Conservation (phyloP, 2,797 vertebrate genomes). For the Semotilus atromaculatus region DNA sequence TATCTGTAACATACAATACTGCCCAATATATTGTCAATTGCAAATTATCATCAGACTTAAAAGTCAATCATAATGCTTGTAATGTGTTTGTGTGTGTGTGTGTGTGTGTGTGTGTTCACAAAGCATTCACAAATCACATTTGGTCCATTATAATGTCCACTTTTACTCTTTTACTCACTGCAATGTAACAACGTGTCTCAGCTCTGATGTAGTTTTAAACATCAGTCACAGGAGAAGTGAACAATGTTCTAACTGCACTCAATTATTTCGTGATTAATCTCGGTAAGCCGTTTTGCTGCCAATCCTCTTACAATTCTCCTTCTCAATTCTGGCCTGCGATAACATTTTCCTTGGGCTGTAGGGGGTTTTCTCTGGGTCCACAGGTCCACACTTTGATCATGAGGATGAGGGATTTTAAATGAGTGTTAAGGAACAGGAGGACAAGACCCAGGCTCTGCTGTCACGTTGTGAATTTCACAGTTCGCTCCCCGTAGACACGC, state of each 20-base stretch:
- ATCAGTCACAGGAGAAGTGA: background rate
- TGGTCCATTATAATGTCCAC: no score
- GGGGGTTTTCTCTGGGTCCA: slow-evolving; percentile 14
- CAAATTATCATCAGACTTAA: background rate
- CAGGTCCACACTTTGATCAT: slow-evolving; percentile 52
- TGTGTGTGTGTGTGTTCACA: no score
- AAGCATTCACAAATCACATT: no score
- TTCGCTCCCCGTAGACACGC: slow-evolving; percentile 34
- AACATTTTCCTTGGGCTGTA: slow-evolving; percentile 26
- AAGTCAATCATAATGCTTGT: background rate
- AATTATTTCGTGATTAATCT: slow-evolving; percentile 6
- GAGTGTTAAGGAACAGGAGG: slow-evolving; percentile 58
- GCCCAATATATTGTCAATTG: background rate
- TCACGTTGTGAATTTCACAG: slow-evolving; percentile 56
- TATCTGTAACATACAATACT: background rate
- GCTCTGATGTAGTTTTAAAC: background rate
- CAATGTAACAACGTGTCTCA: background rate
- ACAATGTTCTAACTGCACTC: background rate
- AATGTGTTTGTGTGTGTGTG: no score
- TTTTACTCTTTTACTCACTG: no score
- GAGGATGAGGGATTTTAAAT: slow-evolving; percentile 40
- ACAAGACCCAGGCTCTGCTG: slow-evolving; percentile 57
- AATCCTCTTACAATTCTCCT: slow-evolving; percentile 24
- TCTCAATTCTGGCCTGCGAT: slow-evolving; percentile 7
- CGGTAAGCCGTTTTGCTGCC: background rate